These are phyloP conservation scores for Saguinus midas DNA, from an alignment of 2,113 vertebrate genomes.

Conservation along the genomic window DNA sequence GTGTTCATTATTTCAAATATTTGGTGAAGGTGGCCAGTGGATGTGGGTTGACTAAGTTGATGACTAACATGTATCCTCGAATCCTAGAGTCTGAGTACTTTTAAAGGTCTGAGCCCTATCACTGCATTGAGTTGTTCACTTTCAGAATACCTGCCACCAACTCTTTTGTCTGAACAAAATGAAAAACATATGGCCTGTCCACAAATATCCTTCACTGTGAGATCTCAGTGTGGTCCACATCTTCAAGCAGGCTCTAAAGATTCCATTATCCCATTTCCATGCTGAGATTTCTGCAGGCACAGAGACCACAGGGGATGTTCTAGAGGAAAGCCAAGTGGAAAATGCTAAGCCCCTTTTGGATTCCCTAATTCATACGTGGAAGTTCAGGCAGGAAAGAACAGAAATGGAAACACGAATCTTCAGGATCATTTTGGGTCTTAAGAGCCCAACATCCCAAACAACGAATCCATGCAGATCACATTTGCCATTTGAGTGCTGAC, in stretches of 20 bases:
- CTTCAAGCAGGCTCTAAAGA: not conserved
- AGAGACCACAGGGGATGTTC: not conserved
- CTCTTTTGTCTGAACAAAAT: not conserved
- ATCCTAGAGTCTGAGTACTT: not conserved
- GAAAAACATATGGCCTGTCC: not conserved
- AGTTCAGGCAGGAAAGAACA: not conserved
- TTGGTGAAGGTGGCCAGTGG: not conserved
- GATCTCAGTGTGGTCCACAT: not conserved
- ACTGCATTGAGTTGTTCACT: not conserved
- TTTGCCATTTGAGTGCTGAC: not conserved
- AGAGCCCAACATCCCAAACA: not conserved
- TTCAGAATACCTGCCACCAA: not conserved
- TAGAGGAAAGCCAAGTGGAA: not conserved
- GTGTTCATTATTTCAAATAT: not conserved
- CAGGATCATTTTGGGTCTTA: not conserved
- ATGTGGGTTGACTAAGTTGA: not conserved
- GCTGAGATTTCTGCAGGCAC: not conserved
- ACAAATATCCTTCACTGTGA: not conserved
- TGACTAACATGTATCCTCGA: not conserved
- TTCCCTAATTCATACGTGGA: not conserved
- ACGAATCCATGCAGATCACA: not conserved
- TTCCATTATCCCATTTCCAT: not conserved
- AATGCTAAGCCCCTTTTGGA: not conserved
- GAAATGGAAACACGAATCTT: slow-evolving; percentile 16
- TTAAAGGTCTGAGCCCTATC: not conserved